A percentile compares a stretch with the other conserved stretches of the same genome.
These are phyloP conservation scores for Dasysyrphus albostriatus DNA, from an alignment of 2,888 invertebrate genomes.

Conservation along the genomic window DNA sequence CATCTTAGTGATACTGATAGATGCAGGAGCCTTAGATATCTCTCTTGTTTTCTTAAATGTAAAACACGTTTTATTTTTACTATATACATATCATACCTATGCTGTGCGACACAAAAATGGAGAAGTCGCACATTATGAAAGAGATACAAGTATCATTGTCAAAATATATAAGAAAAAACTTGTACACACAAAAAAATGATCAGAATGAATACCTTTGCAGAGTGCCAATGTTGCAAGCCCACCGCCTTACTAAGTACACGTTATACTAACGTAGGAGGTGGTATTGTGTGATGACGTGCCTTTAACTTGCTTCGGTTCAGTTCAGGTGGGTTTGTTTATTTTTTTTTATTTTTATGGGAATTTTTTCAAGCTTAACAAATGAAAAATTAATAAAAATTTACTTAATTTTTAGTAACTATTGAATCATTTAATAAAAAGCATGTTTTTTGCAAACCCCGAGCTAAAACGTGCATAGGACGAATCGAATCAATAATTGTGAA, in stretches of 20 bases:
- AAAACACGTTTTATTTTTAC: constrained; percentile 37
- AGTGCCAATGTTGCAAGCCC: constrained; percentile 22
- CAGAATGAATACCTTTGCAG: constrained; percentile 31
- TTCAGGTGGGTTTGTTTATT: constrained; percentile 27
- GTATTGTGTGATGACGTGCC: constrained; percentile 35
- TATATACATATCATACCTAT: no score
- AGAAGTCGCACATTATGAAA: constrained; percentile 59
- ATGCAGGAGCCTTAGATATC: constrained; percentile 18
- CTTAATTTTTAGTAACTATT: not conserved
- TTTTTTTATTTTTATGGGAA: constrained; percentile 1
- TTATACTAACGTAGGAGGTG: constrained; percentile 20
- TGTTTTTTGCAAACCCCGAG: no score
- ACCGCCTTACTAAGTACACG: constrained; percentile 1
- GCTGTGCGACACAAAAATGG: constrained; percentile 48
- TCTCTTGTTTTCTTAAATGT: constrained; percentile 30
- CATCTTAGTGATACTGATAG: not conserved
- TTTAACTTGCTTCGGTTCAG: constrained; percentile 5
- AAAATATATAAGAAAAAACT: constrained; percentile 30
- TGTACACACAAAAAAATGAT: not conserved
- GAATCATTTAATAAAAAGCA: not conserved
- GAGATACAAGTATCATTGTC: constrained; percentile 51
- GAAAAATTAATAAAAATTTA: not conserved
- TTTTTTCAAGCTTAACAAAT: not conserved
- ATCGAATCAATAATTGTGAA: no score
- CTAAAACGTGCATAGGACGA: no score